Base-by-base conservation (phyloP, 2,888 invertebrate species). In the Cenopis cana region DNA sequence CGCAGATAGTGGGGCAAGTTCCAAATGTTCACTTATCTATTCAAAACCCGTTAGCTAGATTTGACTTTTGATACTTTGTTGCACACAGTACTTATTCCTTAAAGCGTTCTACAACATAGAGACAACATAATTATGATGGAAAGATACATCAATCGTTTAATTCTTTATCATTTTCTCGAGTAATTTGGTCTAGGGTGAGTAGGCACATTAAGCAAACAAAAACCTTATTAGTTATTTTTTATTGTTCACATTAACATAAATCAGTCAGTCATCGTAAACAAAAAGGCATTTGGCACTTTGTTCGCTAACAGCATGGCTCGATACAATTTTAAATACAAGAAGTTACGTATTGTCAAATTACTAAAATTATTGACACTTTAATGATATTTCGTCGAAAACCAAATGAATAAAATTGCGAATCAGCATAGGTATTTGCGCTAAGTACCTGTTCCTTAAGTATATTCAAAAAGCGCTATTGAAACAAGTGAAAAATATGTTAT, bases 241-340 rank as follows among this genome's bases (percentile, higher is more conserved):
- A 83, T 84, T 85, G 77, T 81, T 82, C 78, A 77, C 77, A 78
- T 83, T 81, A 84, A 80, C 78, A 84, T 86, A 87, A 83, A 88
- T 90, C 88, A 90, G 89, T 91, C 91, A 86, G 89, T 91, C 89
- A 88, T 88, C 90, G 89, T 88, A 87, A 89, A 89, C 88, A 87
- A 88, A 88, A 88, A 90, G 83, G 86, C 92, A 90, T 93, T 93
- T 93, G 93, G 93, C 93, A 93, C 93, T 88, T 88, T 87, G 85
- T 89, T 91, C 87, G 89, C 89, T 89, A 90, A 85, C 87, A 89
- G 87, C 92, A 93, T 93, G 93, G 93, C 93, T 82, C 74, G 73
- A 74, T 81, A 81, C 71, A 81, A 79, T 74, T 76, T 75, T 57
- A 76, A 76, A 74, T 70, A 76, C 75, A 77, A 77, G 76, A 77